Evolutionary conservation across 2,888 invertebrate species (phyloP).

Genomic region (Drosophila mercatorum): DNA sequence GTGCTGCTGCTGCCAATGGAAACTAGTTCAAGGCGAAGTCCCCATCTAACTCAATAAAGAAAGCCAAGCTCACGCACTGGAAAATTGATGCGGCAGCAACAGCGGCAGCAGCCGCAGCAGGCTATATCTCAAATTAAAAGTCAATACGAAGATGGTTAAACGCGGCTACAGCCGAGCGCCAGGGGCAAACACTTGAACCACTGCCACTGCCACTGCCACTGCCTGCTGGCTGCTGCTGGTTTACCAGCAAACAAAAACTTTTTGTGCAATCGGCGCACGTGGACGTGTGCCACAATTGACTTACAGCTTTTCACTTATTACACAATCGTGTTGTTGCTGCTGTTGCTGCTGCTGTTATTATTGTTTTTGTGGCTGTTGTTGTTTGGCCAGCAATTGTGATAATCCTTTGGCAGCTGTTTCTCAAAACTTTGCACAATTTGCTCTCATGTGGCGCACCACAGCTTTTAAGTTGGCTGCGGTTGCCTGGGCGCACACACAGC

Average conservation of each 20-base stretch:
- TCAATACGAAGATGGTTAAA: conserved; percentile 54
- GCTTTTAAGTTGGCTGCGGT: conserved; percentile 17
- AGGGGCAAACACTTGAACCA: conserved; percentile 16
- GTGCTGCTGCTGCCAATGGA: conserved; percentile 12
- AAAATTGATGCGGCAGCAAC: conserved; percentile 47
- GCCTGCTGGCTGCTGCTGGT: conserved; percentile 21
- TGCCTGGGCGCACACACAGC: not conserved
- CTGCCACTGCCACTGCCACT: not conserved
- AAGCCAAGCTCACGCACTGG: conserved; percentile 42
- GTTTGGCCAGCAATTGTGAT: conserved; percentile 50
- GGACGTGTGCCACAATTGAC: conserved; percentile 64
- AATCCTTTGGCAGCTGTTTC: conserved; percentile 43
- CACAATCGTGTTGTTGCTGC: conserved; percentile 20
- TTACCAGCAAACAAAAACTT: conserved; percentile 45
- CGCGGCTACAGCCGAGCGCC: conserved; percentile 5
- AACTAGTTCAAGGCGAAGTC: conserved; percentile 64
- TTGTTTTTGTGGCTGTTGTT: conserved; percentile 21
- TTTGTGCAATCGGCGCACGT: conserved; percentile 48
- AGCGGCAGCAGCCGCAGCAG: conserved; percentile 2
- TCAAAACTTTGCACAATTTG: conserved; percentile 33
- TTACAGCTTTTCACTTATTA: conserved; percentile 59
- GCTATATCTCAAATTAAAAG: conserved; percentile 59
- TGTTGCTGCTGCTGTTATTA: conserved; percentile 1
- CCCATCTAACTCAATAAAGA: conserved; percentile 59
- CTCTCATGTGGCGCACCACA: conserved; percentile 41